Conservation (phyloP, 2,797 vertebrate species). For the Simalia tracyae region DNA sequence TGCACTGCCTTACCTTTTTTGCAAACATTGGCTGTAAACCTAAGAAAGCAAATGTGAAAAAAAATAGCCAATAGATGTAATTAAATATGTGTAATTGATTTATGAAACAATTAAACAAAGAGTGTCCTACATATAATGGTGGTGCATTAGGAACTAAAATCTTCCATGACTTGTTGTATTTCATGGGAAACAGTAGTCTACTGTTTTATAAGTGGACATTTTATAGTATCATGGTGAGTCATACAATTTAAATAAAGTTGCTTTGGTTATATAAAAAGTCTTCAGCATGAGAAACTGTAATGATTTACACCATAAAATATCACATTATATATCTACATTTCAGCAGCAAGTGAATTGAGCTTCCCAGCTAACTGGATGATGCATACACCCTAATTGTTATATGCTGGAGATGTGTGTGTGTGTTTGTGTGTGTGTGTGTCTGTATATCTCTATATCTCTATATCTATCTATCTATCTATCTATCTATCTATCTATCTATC, state of each 20-base stretch:
- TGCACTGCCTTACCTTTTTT: not conserved
- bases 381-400: not conserved
- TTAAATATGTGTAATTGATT: not conserved
- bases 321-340: not conserved
- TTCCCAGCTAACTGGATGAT: not conserved
- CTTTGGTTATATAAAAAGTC: not conserved
- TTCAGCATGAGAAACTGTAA: not conserved
- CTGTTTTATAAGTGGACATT: not conserved
- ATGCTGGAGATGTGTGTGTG: not conserved
- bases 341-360: not conserved
- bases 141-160: not conserved
- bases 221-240: not conserved
- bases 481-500: too few relatives aligned
- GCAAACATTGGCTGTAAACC: not conserved
- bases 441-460: too few relatives aligned
- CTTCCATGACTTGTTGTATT: not conserved
- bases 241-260: not conserved
- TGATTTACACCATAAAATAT: not conserved
- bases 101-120: not conserved
- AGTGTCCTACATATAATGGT: not conserved
- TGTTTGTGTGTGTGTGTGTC: too few relatives aligned
- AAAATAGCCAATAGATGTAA: not conserved
- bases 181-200: not conserved
- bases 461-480: too few relatives aligned
- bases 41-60: not conserved